Evolutionary conservation across 1,140 invertebrate genomes (phyloP), one percentile per base, ranked within the genome.

Genomic region (Oscheius sp.): DNA sequence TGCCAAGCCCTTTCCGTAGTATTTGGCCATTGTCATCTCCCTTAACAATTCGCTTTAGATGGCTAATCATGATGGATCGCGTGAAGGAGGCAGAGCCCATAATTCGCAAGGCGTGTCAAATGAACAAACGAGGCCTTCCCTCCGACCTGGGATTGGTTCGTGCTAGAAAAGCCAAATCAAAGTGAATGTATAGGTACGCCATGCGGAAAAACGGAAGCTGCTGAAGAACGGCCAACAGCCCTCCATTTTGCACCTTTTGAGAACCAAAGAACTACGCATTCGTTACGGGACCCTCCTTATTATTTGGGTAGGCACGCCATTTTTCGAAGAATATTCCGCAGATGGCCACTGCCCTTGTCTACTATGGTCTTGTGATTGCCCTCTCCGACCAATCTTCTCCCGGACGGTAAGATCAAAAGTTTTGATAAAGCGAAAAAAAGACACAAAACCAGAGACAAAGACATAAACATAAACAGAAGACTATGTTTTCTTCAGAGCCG

Each of bases 381-480:
- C 77, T 83, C 13, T 84, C 82, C 15, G 81, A 83, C 68, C 83
- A 84, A 46, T 83, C 82, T 1, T 80, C 79, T 1, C 82, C 82
- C 4, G 83, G 82, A 20, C 65, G n/a, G n/a, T n/a, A n/a, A n/a
- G n/a, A n/a, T n/a, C n/a, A 45, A 38, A 38, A 63, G 2, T 26
- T 1, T 10, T 31, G 32, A 1, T 29, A 1, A 23, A 18, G n/a
- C 26, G 2, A 31, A 58, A 31, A 1, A 23, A 34, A 2, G 26
- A 20, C 10, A 23, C n/a, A 4, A 4, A n/a, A n/a, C n/a, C n/a
- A n/a, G n/a, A n/a, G n/a, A n/a, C n/a, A n/a, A n/a, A n/a, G n/a
- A n/a, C n/a, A 36, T 36, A 3, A 63, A n/a, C n/a, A n/a, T n/a
- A n/a, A n/a, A n/a, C n/a, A n/a, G n/a, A n/a, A n/a, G n/a, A n/a